A percentile compares a stretch with the other conserved stretches of the same genome.
Evolutionary conservation across 2,888 invertebrate genomes (phyloP).

Genomic region (Eupithecia subumbrata): DNA sequence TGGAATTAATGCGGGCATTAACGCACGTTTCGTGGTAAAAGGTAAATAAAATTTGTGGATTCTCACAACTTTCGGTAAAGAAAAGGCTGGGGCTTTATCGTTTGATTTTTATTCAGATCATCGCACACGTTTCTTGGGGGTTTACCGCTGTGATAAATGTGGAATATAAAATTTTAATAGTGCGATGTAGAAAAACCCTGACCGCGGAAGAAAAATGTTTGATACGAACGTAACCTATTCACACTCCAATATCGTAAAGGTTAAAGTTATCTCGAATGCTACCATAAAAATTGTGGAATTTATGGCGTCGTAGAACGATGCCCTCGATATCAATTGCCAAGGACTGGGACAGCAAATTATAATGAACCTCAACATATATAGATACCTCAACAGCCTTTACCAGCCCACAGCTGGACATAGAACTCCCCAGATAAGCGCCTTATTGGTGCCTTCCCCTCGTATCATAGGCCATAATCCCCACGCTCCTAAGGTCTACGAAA

Average conservation of each 20-base stretch:
- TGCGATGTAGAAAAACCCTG: background rate
- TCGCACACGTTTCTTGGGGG: background rate
- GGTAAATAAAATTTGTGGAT: constrained; percentile 19
- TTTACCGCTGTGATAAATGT: constrained; percentile 5
- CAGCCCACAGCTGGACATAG: background rate
- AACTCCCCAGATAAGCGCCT: background rate
- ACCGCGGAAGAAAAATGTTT: background rate
- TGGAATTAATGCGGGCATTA: constrained; percentile 42
- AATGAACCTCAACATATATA: background rate
- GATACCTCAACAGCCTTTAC: background rate
- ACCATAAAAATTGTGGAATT: background rate
- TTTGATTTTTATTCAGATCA: constrained; percentile 12
- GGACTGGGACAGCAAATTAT: background rate
- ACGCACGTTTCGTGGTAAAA: constrained; percentile 34
- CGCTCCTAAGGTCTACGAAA: too few relatives aligned
- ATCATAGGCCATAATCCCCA: background rate
- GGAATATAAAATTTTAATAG: constrained; percentile 6
- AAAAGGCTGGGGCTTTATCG: constrained; percentile 4
- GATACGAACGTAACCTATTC: background rate
- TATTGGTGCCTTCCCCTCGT: background rate
- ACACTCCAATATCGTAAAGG: background rate
- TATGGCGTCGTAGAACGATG: background rate
- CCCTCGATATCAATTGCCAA: background rate
- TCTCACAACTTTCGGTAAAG: background rate
- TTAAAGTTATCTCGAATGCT: background rate